phyloP scores from a whole-genome alignment of 2,888 invertebrate species.

The Orchestes rusci region DNA sequence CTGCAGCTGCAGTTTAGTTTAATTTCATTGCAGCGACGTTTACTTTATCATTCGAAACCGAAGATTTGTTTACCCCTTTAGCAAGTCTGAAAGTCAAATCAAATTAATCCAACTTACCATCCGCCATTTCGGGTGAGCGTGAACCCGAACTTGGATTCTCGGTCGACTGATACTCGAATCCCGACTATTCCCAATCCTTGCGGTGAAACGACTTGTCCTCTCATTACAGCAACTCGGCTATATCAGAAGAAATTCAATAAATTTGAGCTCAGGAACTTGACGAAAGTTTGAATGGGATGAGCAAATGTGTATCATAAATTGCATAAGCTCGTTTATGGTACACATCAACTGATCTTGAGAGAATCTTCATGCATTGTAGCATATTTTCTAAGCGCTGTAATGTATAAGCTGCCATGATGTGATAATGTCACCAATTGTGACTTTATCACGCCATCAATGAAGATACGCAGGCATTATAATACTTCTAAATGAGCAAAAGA shows the following conservation, averaged over 20 bases:
- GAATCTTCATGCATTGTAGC: too few relatives aligned
- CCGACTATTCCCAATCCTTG: slow-evolving; percentile 95
- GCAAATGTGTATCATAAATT: too few relatives aligned
- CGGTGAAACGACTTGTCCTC: slow-evolving; percentile 91
- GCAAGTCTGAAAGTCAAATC: too few relatives aligned
- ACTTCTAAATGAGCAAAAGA: slow-evolving; percentile 20
- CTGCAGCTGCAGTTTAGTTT: too few relatives aligned
- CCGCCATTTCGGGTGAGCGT: slow-evolving; percentile 89
- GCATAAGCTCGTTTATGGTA: too few relatives aligned
- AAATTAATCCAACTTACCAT: slow-evolving; percentile 88
- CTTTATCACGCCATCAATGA: slow-evolving; percentile 16
- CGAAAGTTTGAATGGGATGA: too few relatives aligned
- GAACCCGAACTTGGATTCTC: slow-evolving; percentile 91
- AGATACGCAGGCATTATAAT: slow-evolving; percentile 19
- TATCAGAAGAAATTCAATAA: slow-evolving; percentile 19
- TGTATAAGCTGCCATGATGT: slow-evolving; percentile 16
- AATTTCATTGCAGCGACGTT: too few relatives aligned
- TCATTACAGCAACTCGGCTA: slow-evolving; percentile 98
- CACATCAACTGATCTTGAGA: too few relatives aligned
- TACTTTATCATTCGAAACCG: slow-evolving; percentile 14
- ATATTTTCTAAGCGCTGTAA: slow-evolving; percentile 14
- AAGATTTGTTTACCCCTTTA: slow-evolving; percentile 12
- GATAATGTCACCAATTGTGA: slow-evolving; percentile 16
- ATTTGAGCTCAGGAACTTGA: slow-evolving; percentile 4
- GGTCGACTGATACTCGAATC: slow-evolving; percentile 92